Evolutionary conservation across 1,140 invertebrate species (phyloP).

Genomic region (Papilio machaon): DNA sequence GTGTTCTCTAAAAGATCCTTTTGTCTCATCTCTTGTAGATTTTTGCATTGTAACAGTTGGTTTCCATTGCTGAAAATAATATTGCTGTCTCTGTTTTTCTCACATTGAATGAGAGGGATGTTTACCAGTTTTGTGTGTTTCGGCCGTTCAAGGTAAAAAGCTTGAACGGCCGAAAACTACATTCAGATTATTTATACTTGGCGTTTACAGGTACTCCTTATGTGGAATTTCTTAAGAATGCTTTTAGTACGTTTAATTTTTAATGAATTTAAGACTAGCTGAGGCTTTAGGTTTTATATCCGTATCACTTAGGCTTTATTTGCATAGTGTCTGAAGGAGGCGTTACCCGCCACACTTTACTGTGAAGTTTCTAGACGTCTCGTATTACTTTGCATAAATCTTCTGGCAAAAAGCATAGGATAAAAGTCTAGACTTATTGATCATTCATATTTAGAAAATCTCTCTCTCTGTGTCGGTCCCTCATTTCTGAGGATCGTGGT

Average conservation of each 20-base stretch:
- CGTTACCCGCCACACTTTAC: neutral
- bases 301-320: neutral
- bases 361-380: neutral
- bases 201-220: too few species aligned
- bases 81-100: neutral
- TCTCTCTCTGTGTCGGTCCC: too few species aligned
- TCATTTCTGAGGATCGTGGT: too few species aligned
- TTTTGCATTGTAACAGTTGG: neutral
- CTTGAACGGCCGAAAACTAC: too few species aligned
- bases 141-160: too few species aligned
- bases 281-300: neutral
- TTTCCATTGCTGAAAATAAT: neutral
- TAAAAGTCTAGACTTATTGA: neutral
- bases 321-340: neutral
- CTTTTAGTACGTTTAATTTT: too few species aligned
- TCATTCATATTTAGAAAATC: neutral
- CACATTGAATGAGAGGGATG: neutral
- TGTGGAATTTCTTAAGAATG: too few species aligned
- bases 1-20: neutral
- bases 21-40: neutral
- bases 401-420: neutral
- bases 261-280: too few species aligned
- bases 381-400: constrained; percentile 5
- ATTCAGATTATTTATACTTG: too few species aligned
- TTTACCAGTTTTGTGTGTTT: too few species aligned